Conservation (phyloP, 2,888 invertebrate species). For the Ptychoptera contaminata region DNA sequence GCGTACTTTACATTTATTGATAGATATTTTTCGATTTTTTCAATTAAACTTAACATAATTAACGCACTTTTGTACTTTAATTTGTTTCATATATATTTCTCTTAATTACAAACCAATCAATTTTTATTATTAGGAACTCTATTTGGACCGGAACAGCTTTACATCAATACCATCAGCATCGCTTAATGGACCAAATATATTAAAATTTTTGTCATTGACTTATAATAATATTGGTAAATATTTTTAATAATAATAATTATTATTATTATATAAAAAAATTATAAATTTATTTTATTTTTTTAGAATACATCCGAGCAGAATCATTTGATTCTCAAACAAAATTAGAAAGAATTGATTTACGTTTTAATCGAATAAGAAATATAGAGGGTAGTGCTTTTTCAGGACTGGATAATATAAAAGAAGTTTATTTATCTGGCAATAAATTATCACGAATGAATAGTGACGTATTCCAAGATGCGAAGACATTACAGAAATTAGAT, state of each 20-base stretch:
- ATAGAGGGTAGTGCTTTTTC: conserved; percentile 64
- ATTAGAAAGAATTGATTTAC: conserved; percentile 62
- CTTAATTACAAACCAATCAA: too few species aligned
- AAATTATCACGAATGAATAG: conserved; percentile 66
- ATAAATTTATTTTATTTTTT: conserved; percentile 17
- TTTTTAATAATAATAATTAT: conserved; percentile 4
- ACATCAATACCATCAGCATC: conserved; percentile 59
- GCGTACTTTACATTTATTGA: too few species aligned
- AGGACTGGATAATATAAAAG: conserved; percentile 47
- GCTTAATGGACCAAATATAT: conserved; percentile 60
- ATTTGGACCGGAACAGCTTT: conserved; percentile 67
- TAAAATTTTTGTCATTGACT: conserved; percentile 56
- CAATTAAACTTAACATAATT: too few species aligned
- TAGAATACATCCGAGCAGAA: conserved; percentile 50
- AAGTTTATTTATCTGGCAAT: conserved; percentile 61
- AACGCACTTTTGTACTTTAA: too few species aligned
- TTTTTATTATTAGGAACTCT: conserved; percentile 43
- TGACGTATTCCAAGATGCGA: conserved; percentile 61
- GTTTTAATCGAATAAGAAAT: conserved; percentile 55
- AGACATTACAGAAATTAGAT: conserved; percentile 62
- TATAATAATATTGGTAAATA: conserved; percentile 67
- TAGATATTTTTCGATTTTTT: too few species aligned
- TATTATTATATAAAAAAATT: conserved; percentile 1
- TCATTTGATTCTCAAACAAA: conserved; percentile 54
- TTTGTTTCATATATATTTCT: too few species aligned